Evolutionary conservation across 2,888 invertebrate genomes (phyloP).

Genomic region (Drosophila barbarae): DNA sequence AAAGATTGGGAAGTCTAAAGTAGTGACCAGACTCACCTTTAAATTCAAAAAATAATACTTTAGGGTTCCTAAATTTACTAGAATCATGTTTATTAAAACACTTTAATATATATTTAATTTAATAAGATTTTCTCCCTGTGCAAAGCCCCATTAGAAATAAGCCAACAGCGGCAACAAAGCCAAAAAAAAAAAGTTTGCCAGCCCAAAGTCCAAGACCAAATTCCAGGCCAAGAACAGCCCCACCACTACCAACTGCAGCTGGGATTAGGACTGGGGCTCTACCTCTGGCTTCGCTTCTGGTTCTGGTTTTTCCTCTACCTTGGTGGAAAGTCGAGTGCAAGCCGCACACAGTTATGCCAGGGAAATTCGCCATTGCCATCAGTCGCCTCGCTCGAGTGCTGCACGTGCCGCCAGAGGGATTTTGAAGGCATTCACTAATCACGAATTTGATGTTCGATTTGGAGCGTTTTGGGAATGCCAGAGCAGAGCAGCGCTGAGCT

Average conservation of each 20-base stretch:
- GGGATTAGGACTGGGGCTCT: constrained; percentile 2
- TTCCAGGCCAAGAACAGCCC: constrained; percentile 30
- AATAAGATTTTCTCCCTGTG: constrained; percentile 13
- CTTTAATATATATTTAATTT: neutral
- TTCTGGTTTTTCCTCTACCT: constrained; percentile 10
- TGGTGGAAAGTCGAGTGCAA: constrained; percentile 33
- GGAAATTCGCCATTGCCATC: constrained; percentile 24
- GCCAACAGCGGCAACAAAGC: constrained; percentile 26
- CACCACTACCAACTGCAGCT: constrained; percentile 27
- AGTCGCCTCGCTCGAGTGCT: constrained; percentile 30
- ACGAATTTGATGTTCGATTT: constrained; percentile 55
- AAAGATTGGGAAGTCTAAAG: neutral
- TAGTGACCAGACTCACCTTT: neutral
- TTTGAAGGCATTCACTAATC: constrained; percentile 60
- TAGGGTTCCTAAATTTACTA: neutral
- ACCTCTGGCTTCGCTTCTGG: constrained; percentile 5
- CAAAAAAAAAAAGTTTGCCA: constrained; percentile 28
- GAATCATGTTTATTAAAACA: fast-evolving
- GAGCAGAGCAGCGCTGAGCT: neutral
- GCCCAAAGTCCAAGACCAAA: constrained; percentile 37
- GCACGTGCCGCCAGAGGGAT: constrained; percentile 52
- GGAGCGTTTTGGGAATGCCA: constrained; percentile 44
- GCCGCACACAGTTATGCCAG: constrained; percentile 32
- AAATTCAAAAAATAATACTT: no score
- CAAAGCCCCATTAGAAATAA: constrained; percentile 13